Percentiles rank a stretch among this genome's conserved stretches.
Evolutionary conservation across 2,113 vertebrate genomes (phyloP).

Genomic region (Pseudolaguvia tuberculata): DNA sequence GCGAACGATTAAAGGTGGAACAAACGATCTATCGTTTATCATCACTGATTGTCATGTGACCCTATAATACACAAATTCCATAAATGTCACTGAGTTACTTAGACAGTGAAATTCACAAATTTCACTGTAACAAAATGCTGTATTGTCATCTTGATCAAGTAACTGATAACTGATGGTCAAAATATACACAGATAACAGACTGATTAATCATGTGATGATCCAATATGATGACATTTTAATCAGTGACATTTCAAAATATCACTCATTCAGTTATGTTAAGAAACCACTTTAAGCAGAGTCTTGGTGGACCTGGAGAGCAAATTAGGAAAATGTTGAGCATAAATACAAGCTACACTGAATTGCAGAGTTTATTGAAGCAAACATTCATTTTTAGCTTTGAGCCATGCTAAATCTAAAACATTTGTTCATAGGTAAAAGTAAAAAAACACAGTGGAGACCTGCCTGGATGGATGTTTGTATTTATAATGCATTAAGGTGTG

Average conservation of each 20-base stretch:
- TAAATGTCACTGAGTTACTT: neutral
- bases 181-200: too few relatives aligned
- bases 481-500: too few relatives aligned
- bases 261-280: too few relatives aligned
- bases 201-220: neutral
- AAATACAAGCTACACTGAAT: too few relatives aligned
- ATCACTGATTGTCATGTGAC: conserved; percentile 16
- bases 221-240: neutral
- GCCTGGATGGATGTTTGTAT: neutral
- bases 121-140: neutral
- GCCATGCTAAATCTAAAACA: neutral
- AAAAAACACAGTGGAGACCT: neutral
- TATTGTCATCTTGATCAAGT: neutral
- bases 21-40: conserved; percentile 14
- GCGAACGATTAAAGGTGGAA: conserved; percentile 3
- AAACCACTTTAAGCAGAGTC: neutral
- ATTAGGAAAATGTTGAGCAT: neutral
- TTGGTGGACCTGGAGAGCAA: neutral
- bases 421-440: too few relatives aligned
- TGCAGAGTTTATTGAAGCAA: neutral
- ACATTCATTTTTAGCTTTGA: neutral
- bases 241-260: neutral
- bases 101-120: neutral
- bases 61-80: conserved; percentile 12
- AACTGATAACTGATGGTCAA: neutral